Base-by-base conservation (phyloP, 2,888 invertebrate genomes). In the Helicoverpa assulta region DNA sequence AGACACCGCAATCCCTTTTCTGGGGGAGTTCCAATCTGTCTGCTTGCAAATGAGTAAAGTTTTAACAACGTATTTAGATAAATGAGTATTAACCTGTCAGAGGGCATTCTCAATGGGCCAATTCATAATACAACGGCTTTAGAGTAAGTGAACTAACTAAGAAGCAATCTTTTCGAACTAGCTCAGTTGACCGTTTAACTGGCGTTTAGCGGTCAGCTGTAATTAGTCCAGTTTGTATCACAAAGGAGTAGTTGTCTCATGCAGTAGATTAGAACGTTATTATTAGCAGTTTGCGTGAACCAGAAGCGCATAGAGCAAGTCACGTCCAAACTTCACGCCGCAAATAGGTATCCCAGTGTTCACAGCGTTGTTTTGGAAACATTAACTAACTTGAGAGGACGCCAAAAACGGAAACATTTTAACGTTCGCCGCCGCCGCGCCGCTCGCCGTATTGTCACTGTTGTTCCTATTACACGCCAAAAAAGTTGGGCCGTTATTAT, bases 321-420 rank as follows among this genome's bases (percentile, higher is more conserved):
- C 85, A 76, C 82, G 82, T 86, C 82, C 81, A 88, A 91, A 92
- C 86, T 91, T 86, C 76, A 70, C 68, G 77, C 90, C 90, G 71
- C 90, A 89, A 89, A 90, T 90, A 88, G 88, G 87, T 87, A 86
- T 84, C 73, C 83, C 86, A 73, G 81, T 92, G 91, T 93, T 92
- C 88, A 81, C 90, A 83, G 86, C 80, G 90, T 92, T 94, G 94
- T 94, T 94, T 93, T 92, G 91, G 89, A 87, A 93, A 92, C 94
- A 95, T 95, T 94, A 94, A 94, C 94, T 92, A 92, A 94, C 88
- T 95, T 95, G 94, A 94, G 92, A 91, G 94, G 83, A 89, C 89
- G 95, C 95, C 95, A 94, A 94, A 94, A 94, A 91, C 92, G 93
- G 92, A 92, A 92, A 89, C 93, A 91, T 94, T 94, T 94, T 92